Evolutionary conservation across 2,888 invertebrate species (phyloP).

Genomic region (Agrenia bidenticulata): DNA sequence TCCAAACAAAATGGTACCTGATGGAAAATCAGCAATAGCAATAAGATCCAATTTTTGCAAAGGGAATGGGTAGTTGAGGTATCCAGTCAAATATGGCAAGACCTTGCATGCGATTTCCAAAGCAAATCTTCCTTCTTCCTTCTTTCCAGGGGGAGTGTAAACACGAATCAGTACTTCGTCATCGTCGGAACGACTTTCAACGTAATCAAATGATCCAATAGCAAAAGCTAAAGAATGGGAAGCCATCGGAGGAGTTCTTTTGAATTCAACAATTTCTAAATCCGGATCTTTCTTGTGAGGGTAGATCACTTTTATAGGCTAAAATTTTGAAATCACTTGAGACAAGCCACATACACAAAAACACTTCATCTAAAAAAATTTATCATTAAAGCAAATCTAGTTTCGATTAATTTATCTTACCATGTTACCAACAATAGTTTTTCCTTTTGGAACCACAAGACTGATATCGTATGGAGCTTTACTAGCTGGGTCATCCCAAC

Average conservation of each 20-base stretch:
- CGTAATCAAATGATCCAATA: slow-evolving; percentile 91
- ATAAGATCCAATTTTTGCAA: slow-evolving; percentile 95
- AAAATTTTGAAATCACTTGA: too few relatives aligned
- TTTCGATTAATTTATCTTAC: slow-evolving; percentile 56
- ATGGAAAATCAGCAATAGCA: slow-evolving; percentile 83
- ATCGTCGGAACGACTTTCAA: slow-evolving; percentile 72
- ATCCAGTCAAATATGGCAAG: slow-evolving; percentile 88
- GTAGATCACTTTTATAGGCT: slow-evolving; percentile 57
- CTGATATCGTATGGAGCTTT: slow-evolving; percentile 93
- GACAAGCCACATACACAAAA: too few relatives aligned
- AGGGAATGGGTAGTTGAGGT: slow-evolving; percentile 91
- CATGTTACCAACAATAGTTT: slow-evolving; percentile 93
- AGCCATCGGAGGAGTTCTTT: slow-evolving; percentile 88
- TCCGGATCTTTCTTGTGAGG: slow-evolving; percentile 56
- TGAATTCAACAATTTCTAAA: slow-evolving; percentile 68
- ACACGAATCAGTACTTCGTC: slow-evolving; percentile 81
- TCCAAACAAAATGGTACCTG: slow-evolving; percentile 34
- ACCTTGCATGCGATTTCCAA: slow-evolving; percentile 86
- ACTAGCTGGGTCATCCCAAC: slow-evolving; percentile 96
- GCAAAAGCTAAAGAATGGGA: slow-evolving; percentile 92
- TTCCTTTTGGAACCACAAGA: slow-evolving; percentile 74
- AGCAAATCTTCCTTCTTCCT: slow-evolving; percentile 87
- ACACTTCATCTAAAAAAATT: not conserved
- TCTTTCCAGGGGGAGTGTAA: slow-evolving; percentile 85
- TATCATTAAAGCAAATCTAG: not conserved